Conservation (phyloP, 2,113 vertebrate genomes). For the Arvicanthis niloticus region DNA sequence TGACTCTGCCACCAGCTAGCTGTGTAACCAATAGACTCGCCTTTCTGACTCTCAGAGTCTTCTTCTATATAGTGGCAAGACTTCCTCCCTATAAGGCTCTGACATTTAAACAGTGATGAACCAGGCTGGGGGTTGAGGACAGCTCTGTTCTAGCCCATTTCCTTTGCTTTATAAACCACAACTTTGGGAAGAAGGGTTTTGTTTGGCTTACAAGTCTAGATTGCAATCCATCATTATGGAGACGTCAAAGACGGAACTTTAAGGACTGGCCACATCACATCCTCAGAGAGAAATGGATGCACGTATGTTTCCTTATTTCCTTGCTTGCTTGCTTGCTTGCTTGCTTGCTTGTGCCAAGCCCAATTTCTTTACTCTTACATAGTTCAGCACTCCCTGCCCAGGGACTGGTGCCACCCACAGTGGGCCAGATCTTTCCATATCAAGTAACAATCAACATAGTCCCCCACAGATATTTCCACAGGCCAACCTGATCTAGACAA, state of each 20-base stretch:
- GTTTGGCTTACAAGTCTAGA: not conserved
- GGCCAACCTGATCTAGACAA: not conserved
- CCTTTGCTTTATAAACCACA: not conserved
- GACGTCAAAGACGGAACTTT: not conserved
- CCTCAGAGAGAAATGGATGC: not conserved
- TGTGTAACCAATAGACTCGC: not conserved
- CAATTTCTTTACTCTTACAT: too few species aligned
- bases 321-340: not conserved
- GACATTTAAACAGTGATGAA: not conserved
- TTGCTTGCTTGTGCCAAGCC: not conserved
- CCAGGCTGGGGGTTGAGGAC: too few species aligned
- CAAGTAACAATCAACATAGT: not conserved
- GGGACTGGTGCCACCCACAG: not conserved
- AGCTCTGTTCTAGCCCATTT: not conserved
- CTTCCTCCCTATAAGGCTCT: not conserved
- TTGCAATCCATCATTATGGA: not conserved
- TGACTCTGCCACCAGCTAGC: not conserved
- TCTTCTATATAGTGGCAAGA: not conserved
- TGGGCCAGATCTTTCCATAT: not conserved
- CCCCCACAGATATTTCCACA: not conserved
- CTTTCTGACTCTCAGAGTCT: not conserved
- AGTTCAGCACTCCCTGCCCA: not conserved
- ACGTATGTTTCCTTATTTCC: not conserved
- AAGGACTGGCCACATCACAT: not conserved
- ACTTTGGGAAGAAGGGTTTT: not conserved